Evolutionary conservation across 2,888 invertebrate genomes (phyloP).

Genomic region (Drosophila tanythrix): DNA sequence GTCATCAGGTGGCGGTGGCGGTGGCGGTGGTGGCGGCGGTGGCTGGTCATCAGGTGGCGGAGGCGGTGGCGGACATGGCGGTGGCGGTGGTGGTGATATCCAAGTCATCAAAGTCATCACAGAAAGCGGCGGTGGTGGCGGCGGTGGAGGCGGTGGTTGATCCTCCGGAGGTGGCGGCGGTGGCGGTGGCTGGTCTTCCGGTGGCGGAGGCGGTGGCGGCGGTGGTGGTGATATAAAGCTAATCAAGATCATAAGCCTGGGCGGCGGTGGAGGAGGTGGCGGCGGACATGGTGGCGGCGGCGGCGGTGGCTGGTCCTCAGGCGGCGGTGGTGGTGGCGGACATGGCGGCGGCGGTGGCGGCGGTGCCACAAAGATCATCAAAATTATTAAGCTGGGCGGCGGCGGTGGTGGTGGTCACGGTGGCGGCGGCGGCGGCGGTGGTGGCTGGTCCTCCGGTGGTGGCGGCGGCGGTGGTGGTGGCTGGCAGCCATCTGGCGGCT

Average conservation of each 20-base stretch:
- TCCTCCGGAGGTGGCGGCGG: slow-evolving; percentile 63
- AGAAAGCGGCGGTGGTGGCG: slow-evolving; percentile 65
- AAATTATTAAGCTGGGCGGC: slow-evolving; percentile 55
- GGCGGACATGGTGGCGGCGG: slow-evolving; percentile 43
- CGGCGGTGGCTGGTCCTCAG: slow-evolving; percentile 48
- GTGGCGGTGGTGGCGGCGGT: slow-evolving; percentile 70
- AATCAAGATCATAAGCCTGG: slow-evolving; percentile 5
- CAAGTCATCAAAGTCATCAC: slow-evolving; percentile 60
- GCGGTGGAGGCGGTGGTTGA: slow-evolving; percentile 62
- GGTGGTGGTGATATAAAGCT: slow-evolving; percentile 46
- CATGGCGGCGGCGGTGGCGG: slow-evolving; percentile 53
- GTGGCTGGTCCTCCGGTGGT: slow-evolving; percentile 61
- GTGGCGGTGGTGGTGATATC: slow-evolving; percentile 64
- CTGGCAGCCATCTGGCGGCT: slow-evolving; percentile 79
- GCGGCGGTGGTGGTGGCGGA: slow-evolving; percentile 61
- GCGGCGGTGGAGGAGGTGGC: slow-evolving; percentile 44
- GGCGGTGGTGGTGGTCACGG: slow-evolving; percentile 50
- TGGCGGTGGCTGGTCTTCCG: slow-evolving; percentile 51
- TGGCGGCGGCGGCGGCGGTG: slow-evolving; percentile 52
- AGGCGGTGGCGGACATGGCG: slow-evolving; percentile 63
- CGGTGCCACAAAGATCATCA: slow-evolving; percentile 50
- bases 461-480: slow-evolving; percentile 68
- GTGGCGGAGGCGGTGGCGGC: slow-evolving; percentile 67
- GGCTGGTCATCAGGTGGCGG: slow-evolving; percentile 58
- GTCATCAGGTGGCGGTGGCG: slow-evolving; percentile 72